A percentile compares a stretch with the other conserved stretches of the same genome.
Evolutionary conservation across 1,140 invertebrate species (phyloP).

Genomic region (Calliopsis andreniformis): DNA sequence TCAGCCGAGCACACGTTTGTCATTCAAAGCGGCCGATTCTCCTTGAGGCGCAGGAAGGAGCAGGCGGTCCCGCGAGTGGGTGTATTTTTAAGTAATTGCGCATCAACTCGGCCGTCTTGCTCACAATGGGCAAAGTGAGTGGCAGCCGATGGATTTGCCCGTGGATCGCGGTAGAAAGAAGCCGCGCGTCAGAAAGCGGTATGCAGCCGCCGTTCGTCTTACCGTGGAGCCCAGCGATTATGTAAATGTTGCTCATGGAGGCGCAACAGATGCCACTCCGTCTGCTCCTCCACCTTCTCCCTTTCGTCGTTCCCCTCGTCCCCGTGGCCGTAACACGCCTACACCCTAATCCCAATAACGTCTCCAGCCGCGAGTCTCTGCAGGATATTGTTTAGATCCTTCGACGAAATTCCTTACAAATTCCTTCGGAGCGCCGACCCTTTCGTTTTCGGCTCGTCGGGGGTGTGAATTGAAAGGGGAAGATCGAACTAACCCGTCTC

Average conservation of each 20-base stretch:
- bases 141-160: constrained; percentile 42
- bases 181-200: constrained; percentile 46
- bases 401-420: constrained; percentile 76
- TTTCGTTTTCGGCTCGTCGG: neutral
- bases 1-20: constrained; percentile 34
- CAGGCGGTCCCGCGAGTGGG: constrained; percentile 30
- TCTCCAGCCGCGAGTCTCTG: constrained; percentile 54
- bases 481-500: constrained; percentile 20
- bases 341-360: constrained; percentile 63
- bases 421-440: constrained; percentile 68
- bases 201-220: constrained; percentile 56
- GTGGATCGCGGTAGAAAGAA: constrained; percentile 22
- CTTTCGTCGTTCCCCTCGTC: constrained; percentile 38
- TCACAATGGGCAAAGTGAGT: constrained; percentile 51
- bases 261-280: constrained; percentile 79
- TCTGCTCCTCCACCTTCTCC: constrained; percentile 51
- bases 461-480: constrained; percentile 63
- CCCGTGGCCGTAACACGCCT: constrained; percentile 36
- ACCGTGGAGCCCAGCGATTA: constrained; percentile 72
- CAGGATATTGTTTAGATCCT: constrained; percentile 77
- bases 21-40: constrained; percentile 46
- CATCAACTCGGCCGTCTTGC: constrained; percentile 43
- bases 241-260: constrained; percentile 79
- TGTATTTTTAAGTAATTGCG: constrained; percentile 62
- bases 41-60: neutral